Base-by-base conservation (phyloP, 2,113 vertebrate genomes). In the Canis aureus region DNA sequence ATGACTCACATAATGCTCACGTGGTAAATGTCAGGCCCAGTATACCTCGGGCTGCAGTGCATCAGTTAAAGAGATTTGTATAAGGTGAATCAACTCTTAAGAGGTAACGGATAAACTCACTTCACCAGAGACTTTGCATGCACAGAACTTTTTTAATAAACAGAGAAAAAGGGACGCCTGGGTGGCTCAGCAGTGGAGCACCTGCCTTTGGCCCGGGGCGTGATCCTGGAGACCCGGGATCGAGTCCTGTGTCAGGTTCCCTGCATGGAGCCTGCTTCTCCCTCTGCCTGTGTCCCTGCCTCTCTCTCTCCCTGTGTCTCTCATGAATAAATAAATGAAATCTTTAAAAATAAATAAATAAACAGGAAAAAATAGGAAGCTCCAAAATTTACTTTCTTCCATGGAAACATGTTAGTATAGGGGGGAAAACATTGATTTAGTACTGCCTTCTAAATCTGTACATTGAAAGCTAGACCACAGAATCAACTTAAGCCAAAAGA, bases 121-220 rank as follows among this genome's bases (percentile, higher is more conserved):
- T 81, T 95, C 81, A 23, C n/a, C 5, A 35, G 15, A 12, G 29
- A 88, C 12, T 95, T 95, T 64, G 32, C 60, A 71, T 27, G 23
- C 62, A 71, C 67, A 49, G 20, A 83, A n/a, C 67, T 51, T 96
- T 93, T 89, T 81, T 74, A 96, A 92, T 87, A 92, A 93, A 83
- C 51, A 96, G 51, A 67, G 92, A 66, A 94, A 79, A 79, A 74
- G 43, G 43, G 43, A 43, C 7, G 43, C 43, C 43, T 43, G 43
- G 1, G 43, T 43, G 43, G 43, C 43, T 43, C 43, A 43, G 43
- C 43, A 43, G 43, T 43, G 43, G 43, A 43, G 43, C 43, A 43
- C 43, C 43, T 43, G 43, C 43, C 43, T 43, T 43, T 43, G 43
- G 43, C 5, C 43, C 43, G 43, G 43, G 43, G 43, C 1, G 43